Conservation (phyloP, 92 coral and sea anemone genomes). For the Pocillopora grandis region DNA sequence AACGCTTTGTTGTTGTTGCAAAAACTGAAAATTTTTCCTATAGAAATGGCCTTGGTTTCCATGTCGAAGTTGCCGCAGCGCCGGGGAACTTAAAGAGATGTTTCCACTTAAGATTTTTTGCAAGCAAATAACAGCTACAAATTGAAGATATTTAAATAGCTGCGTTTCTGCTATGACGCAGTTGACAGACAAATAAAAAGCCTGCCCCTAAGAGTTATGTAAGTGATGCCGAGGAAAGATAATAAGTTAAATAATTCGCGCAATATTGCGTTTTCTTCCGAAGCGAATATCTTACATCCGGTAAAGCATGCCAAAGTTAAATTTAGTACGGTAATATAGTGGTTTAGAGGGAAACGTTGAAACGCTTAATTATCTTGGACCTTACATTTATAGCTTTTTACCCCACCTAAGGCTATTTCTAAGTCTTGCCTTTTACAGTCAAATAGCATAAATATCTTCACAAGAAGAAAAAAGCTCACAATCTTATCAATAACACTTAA, state of each 20-base stretch:
- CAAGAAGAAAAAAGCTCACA: neutral
- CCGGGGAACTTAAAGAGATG: conserved; percentile 10
- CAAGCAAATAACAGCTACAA: conserved; percentile 38
- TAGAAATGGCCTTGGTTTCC: conserved; percentile 9
- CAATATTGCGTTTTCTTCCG: neutral
- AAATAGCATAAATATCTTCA: neutral
- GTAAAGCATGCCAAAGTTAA: conserved; percentile 18
- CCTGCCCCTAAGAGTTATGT: neutral
- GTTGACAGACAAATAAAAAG: conserved; percentile 4
- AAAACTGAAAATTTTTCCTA: conserved; percentile 20
- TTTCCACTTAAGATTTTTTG: neutral
- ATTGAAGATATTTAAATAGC: conserved; percentile 26
- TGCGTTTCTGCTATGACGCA: neutral
- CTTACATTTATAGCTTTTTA: neutral
- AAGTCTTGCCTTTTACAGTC: neutral
- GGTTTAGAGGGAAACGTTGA: neutral
- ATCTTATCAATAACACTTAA: no score
- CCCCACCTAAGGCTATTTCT: conserved; percentile 22
- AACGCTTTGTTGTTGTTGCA: conserved; percentile 23
- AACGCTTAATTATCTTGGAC: conserved; percentile 46
- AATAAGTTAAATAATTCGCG: conserved; percentile 13
- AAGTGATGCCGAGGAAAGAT: conserved; percentile 32
- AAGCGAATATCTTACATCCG: conserved; percentile 30
- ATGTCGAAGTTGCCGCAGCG: neutral
- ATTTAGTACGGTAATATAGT: conserved; percentile 17